Evolutionary conservation across 2,797 vertebrate species (phyloP).

Genomic region (Mormyrops boulengeri): DNA sequence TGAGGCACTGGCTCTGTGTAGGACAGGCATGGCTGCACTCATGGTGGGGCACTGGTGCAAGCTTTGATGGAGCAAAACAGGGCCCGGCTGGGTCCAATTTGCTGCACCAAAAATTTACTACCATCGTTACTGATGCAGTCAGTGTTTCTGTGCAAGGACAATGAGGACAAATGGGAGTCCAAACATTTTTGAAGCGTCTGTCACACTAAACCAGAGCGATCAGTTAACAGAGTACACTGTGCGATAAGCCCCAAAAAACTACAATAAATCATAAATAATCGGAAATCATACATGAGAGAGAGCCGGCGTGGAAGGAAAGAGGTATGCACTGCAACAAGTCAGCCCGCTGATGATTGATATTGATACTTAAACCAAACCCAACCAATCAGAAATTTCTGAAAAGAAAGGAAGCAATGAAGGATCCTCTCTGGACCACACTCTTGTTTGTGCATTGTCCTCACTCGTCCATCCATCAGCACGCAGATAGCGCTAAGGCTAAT

Average conservation of each 20-base stretch:
- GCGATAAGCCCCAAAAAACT: neutral
- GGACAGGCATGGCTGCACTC: neutral
- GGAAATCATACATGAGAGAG: neutral
- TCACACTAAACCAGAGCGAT: neutral
- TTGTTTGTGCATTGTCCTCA: neutral
- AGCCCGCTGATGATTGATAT: neutral
- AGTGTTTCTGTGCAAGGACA: conserved; percentile 1
- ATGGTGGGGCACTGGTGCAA: neutral
- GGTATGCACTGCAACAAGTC: neutral
- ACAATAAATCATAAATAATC: neutral
- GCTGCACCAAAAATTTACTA: neutral
- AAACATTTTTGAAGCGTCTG: neutral
- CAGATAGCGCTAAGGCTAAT: conserved; percentile 44
- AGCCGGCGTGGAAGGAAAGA: neutral
- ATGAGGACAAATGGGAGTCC: neutral
- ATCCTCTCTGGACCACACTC: neutral
- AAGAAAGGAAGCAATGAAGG: neutral
- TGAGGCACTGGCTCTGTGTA: no score
- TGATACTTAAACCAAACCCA: neutral
- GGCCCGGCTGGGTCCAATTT: neutral
- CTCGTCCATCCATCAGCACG: neutral
- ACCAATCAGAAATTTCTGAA: neutral
- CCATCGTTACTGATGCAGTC: neutral
- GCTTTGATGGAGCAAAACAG: neutral
- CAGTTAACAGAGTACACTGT: neutral